phyloP scores from a whole-genome alignment of 2,797 vertebrate genomes.

The Zalophus californianus region DNA sequence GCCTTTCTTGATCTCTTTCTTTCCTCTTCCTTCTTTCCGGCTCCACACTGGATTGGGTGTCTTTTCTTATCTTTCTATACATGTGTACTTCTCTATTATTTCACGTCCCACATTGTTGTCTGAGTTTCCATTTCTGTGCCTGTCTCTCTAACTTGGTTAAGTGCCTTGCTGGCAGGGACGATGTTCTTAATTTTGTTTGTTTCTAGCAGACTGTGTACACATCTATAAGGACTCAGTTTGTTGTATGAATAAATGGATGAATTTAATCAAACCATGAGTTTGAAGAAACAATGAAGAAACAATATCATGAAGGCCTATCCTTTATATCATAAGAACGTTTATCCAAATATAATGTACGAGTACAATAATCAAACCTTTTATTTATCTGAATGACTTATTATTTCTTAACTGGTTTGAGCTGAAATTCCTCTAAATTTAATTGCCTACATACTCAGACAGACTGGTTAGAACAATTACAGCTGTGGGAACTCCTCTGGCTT shows the following conservation, averaged over 20 bases:
- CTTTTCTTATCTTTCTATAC: not conserved
- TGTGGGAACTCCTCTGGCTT: not conserved
- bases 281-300: not conserved
- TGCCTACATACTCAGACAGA: not conserved
- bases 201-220: not conserved
- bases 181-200: slow-evolving; percentile 13
- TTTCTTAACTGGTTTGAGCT: not conserved
- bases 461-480: not conserved
- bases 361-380: not conserved
- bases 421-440: slow-evolving; percentile 3
- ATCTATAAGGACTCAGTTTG: not conserved
- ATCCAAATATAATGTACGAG: not conserved
- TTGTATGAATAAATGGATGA: not conserved
- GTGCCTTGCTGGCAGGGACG: not conserved
- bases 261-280: slow-evolving; percentile 19
- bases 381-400: not conserved
- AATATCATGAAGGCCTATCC: not conserved
- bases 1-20: not conserved
- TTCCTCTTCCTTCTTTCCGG: not conserved
- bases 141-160: slow-evolving; percentile 8
- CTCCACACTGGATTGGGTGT: not conserved
- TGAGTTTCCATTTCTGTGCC: not conserved
- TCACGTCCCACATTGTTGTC: not conserved
- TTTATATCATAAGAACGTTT: not conserved
- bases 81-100: not conserved